Evolutionary conservation across 2,113 vertebrate genomes (phyloP).

Genomic region (Oncorhynchus mykiss): DNA sequence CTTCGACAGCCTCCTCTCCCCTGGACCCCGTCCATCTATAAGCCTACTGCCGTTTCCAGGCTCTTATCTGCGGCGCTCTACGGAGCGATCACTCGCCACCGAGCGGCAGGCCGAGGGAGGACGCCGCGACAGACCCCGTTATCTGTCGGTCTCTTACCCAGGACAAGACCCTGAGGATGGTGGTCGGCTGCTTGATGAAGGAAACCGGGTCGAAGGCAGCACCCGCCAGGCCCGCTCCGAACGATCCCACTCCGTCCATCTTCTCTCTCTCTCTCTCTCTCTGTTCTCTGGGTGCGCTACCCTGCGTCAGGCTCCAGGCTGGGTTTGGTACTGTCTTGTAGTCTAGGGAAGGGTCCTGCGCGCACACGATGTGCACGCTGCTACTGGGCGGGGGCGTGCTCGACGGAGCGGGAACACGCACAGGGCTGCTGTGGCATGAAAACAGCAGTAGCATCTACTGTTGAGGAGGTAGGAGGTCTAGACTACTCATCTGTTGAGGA

Average conservation of each 20-base stretch:
- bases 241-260: conserved; percentile 93
- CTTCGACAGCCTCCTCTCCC: not conserved
- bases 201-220: conserved; percentile 82
- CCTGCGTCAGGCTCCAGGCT: conserved; percentile 56
- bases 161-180: conserved; percentile 83
- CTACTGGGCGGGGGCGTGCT: conserved; percentile 21
- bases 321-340: conserved; percentile 42
- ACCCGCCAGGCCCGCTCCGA: conserved; percentile 89
- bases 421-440: not conserved
- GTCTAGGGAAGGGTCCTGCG: conserved; percentile 52
- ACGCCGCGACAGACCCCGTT: not conserved
- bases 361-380: conserved; percentile 34
- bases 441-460: not conserved
- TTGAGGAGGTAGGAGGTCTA: too few relatives aligned
- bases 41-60: conserved; percentile 15
- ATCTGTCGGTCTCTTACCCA: conserved; percentile 81
- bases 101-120: conserved; percentile 25
- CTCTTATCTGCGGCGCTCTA: conserved; percentile 39
- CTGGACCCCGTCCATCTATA: conserved; percentile 16
- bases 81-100: conserved; percentile 43
- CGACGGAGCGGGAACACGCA: conserved; percentile 24
- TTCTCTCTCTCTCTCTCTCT: conserved; percentile 50
- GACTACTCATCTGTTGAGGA: too few relatives aligned
- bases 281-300: conserved; percentile 34
- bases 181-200: conserved; percentile 88